Conservation (phyloP, 2,113 vertebrate species). For the Syngnathus floridae region DNA sequence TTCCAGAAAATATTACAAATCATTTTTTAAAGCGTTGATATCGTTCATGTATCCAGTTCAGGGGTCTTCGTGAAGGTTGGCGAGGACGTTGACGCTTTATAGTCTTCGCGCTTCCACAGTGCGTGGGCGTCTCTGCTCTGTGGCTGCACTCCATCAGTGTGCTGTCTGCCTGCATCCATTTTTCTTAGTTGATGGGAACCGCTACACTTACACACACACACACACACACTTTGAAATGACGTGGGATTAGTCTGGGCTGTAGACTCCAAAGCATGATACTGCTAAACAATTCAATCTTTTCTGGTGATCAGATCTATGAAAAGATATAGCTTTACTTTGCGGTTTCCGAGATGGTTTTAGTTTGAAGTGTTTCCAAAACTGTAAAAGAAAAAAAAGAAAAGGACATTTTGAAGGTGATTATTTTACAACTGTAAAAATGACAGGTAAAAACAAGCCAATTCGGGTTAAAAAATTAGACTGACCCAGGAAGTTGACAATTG, state of each 20-base stretch:
- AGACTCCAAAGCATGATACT: no score
- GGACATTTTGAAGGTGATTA: no score
- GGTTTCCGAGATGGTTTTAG: no score
- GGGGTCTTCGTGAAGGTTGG: background rate
- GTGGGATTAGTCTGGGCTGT: background rate
- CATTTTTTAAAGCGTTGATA: background rate
- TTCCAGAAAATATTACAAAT: background rate
- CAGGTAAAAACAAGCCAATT: no score
- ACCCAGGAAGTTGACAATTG: no score
- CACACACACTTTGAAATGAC: background rate
- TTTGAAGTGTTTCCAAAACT: no score
- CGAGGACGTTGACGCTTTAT: constrained; percentile 27
- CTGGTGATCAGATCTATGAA: no score
- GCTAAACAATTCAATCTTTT: no score
- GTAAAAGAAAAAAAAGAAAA: no score
- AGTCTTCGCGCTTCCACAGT: constrained; percentile 2
- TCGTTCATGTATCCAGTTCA: constrained; percentile 1
- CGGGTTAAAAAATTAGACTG: no score
- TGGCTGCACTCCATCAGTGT: background rate
- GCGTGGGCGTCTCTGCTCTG: constrained; percentile 37
- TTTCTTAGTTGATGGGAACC: background rate
- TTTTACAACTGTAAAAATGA: no score
- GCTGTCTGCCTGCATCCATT: background rate
- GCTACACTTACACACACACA: background rate
- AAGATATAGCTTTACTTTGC: no score